A percentile compares a stretch with the other conserved stretches of the same genome.
These are phyloP conservation scores for Hypomecis punctinalis DNA, from an alignment of 2,888 invertebrate species.

Conservation along the genomic window DNA sequence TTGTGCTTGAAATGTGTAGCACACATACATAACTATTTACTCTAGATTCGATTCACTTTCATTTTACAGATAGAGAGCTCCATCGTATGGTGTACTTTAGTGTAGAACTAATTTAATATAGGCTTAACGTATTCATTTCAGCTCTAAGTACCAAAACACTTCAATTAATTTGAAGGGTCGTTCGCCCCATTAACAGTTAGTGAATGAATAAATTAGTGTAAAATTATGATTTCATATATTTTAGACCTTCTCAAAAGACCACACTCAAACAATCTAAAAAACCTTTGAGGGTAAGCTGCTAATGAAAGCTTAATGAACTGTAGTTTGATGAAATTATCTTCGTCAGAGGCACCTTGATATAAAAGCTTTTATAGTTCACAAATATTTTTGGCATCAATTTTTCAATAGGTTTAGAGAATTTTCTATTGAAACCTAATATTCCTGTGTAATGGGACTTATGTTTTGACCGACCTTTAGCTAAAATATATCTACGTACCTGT, in stretches of 20 bases:
- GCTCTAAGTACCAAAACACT: not conserved
- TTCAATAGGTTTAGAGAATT: too few species aligned
- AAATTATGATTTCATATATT: not conserved
- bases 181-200: not conserved
- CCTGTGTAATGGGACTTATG: too few species aligned
- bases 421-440: too few species aligned
- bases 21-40: too few species aligned
- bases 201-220: not conserved
- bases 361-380: not conserved
- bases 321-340: slow-evolving; percentile 8
- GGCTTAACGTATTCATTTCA: not conserved
- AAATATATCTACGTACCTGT: too few species aligned
- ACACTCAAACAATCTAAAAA: not conserved
- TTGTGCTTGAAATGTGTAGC: too few species aligned
- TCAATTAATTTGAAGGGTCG: not conserved
- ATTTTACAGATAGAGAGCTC: too few species aligned
- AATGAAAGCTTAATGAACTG: slow-evolving; percentile 2
- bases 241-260: slow-evolving; percentile 2
- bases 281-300: not conserved
- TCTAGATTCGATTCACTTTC: too few species aligned
- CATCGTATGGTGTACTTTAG: too few species aligned
- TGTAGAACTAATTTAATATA: too few species aligned
- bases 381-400: not conserved
- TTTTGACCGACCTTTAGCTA: too few species aligned
- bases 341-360: slow-evolving; percentile 2